Percentiles rank a stretch among this genome's conserved stretches.
Conservation (phyloP, 2,888 invertebrate species). For the Thumatha senex region DNA sequence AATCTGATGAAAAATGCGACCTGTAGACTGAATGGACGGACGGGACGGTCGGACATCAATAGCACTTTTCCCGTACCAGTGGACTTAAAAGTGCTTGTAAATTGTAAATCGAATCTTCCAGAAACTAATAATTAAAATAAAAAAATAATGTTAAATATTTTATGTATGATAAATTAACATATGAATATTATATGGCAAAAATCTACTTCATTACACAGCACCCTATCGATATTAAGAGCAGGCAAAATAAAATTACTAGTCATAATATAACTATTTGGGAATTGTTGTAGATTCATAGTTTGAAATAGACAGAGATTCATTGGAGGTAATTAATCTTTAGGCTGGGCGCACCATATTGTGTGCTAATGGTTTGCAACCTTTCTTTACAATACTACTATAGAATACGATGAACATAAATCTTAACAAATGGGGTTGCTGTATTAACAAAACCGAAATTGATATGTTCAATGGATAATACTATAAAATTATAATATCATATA, state of each 20-base stretch:
- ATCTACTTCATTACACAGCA: not conserved
- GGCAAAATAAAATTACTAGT: no score
- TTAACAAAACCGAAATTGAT: not conserved
- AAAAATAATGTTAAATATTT: no score
- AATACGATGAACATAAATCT: slow-evolving; percentile 18
- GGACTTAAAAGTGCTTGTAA: no score
- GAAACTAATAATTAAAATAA: no score
- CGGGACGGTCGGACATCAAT: no score
- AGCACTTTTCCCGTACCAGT: no score
- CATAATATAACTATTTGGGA: slow-evolving; percentile 16
- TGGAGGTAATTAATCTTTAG: slow-evolving; percentile 27
- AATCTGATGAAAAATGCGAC: no score
- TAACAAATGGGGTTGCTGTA: slow-evolving; percentile 13
- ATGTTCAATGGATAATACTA: not conserved
- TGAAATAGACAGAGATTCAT: slow-evolving; percentile 15
- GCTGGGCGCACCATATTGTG: slow-evolving; percentile 12
- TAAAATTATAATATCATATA: no score
- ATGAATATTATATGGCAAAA: no score
- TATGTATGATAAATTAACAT: no score
- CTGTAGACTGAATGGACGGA: no score
- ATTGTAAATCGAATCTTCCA: no score
- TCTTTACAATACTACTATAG: slow-evolving; percentile 26
- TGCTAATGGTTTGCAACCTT: slow-evolving; percentile 52
- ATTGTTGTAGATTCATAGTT: slow-evolving; percentile 20
- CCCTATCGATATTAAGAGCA: not conserved